Evolutionary conservation across 2,888 invertebrate genomes (phyloP).

Genomic region (Drosophila borborema): DNA sequence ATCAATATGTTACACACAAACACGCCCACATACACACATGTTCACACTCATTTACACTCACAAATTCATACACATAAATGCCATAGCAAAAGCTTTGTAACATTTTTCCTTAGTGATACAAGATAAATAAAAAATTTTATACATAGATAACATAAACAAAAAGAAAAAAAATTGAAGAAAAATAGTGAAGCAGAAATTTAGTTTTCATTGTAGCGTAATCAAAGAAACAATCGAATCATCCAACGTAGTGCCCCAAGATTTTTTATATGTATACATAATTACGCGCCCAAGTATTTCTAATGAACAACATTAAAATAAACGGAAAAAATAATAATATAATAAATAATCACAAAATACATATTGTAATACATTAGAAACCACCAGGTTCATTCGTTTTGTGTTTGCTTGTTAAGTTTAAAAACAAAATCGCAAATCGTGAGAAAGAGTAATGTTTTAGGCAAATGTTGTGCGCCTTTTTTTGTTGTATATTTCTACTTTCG

Average conservation of each 20-base stretch:
- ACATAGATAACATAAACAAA: constrained; percentile 52
- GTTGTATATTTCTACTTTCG: constrained; percentile 50
- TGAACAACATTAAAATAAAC: constrained; percentile 42
- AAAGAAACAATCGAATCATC: constrained; percentile 58
- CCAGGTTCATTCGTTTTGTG: constrained; percentile 51
- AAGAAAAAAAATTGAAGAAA: constrained; percentile 42
- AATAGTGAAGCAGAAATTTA: constrained; percentile 49
- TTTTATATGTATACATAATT: constrained; percentile 54
- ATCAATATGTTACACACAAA: constrained; percentile 28
- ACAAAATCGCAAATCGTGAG: background rate
- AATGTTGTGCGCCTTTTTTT: constrained; percentile 50
- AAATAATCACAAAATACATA: constrained; percentile 43
- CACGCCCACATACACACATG: constrained; percentile 29
- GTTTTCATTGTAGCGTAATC: constrained; percentile 70
- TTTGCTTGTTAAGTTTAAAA: constrained; percentile 73
- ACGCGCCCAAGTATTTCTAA: constrained; percentile 75
- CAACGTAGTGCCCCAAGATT: constrained; percentile 51
- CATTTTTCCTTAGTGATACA: constrained; percentile 66
- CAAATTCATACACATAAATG: constrained; percentile 54
- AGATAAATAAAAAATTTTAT: constrained; percentile 60
- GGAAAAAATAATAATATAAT: constrained; percentile 19
- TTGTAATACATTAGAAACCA: constrained; percentile 42
- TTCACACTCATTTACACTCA: constrained; percentile 18
- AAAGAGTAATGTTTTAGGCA: constrained; percentile 15
- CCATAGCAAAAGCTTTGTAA: constrained; percentile 81